Conservation (phyloP, 2,797 vertebrate genomes). For the Acrossocheilus wenchowensis region DNA sequence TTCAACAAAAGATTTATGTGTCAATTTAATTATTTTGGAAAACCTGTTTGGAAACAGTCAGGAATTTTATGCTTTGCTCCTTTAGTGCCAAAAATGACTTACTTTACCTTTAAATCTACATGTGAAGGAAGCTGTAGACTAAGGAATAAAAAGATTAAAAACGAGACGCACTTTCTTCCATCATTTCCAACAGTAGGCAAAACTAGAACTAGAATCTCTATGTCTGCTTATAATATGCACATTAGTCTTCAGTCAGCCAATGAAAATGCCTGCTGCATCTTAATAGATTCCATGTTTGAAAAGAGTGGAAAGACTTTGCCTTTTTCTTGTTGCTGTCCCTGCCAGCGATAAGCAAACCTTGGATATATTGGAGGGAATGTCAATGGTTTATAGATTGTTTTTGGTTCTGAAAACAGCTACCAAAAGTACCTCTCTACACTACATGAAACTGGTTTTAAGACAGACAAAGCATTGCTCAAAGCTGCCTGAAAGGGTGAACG, state of each 20-base stretch:
- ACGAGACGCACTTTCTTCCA: background rate
- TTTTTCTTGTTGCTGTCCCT: background rate
- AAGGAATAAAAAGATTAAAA: background rate
- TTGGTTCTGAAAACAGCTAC: background rate
- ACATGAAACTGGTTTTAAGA: background rate
- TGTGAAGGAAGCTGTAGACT: background rate
- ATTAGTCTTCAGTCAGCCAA: conserved; percentile 3
- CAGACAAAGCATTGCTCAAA: background rate
- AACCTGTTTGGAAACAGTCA: background rate
- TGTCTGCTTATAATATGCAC: background rate
- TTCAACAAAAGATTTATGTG: background rate
- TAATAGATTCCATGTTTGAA: conserved; percentile 20
- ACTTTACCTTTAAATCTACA: background rate
- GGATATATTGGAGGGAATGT: conserved; percentile 13
- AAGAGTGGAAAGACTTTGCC: conserved; percentile 2
- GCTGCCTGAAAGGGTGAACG: background rate
- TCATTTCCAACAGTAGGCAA: background rate
- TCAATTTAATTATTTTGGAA: background rate
- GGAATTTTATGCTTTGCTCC: background rate
- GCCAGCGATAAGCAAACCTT: conserved; percentile 25
- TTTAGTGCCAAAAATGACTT: background rate
- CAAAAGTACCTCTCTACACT: background rate
- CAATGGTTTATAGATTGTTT: background rate
- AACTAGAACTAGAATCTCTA: background rate
- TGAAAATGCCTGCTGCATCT: conserved; percentile 8